phyloP scores from a whole-genome alignment of 2,113 vertebrate species.

The Vulpes vulpes region DNA sequence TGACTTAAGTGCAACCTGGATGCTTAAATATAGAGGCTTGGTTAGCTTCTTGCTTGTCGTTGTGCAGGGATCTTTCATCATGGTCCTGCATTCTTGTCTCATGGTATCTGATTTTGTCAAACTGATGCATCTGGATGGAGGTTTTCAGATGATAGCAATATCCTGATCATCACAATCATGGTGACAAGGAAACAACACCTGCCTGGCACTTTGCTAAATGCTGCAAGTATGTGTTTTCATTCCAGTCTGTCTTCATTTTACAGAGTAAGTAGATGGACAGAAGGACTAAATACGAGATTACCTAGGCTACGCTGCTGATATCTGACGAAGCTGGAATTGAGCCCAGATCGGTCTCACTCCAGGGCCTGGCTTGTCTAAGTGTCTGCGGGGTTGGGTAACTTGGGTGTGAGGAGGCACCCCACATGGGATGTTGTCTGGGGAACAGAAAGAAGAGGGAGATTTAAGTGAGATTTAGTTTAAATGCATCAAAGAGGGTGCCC shows the following conservation, averaged over 20 bases:
- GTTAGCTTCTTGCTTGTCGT: background rate
- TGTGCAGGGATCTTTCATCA: background rate
- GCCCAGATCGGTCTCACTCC: too few relatives aligned
- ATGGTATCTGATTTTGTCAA: background rate
- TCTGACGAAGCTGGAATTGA: background rate
- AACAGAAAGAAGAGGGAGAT: background rate
- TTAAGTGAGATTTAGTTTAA: background rate
- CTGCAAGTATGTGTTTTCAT: background rate
- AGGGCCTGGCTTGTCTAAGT: background rate
- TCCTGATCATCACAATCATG: background rate
- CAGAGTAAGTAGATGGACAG: background rate
- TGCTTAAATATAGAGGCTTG: background rate
- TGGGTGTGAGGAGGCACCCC: background rate
- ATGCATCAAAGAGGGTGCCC: background rate
- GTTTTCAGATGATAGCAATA: background rate
- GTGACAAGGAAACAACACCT: background rate
- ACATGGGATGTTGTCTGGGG: background rate
- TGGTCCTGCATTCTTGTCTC: rapidly evolving
- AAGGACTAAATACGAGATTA: background rate
- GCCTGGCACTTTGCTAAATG: background rate
- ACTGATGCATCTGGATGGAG: background rate
- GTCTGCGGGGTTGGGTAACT: background rate
- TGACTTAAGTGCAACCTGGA: background rate
- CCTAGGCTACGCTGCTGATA: background rate
- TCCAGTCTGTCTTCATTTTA: background rate